Conservation (phyloP, 2,888 invertebrate species). For the Agriopis leucophaearia region DNA sequence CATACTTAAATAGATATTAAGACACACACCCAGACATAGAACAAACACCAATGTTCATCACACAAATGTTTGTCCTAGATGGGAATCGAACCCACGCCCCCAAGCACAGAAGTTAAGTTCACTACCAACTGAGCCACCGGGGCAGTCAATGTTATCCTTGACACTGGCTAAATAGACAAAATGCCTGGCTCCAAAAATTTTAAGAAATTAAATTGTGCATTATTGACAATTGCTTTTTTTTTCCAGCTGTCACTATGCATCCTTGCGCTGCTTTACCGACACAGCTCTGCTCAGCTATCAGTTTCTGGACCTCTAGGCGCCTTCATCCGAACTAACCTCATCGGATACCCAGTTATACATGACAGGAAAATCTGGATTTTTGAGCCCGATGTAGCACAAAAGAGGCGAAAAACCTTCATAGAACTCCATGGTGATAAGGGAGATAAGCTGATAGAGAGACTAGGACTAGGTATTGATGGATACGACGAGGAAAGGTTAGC, state of each 20-base stretch:
- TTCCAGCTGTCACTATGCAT: slow-evolving; percentile 66
- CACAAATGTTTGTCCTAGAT: too few relatives aligned
- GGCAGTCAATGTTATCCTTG: too few relatives aligned
- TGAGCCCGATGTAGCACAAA: slow-evolving; percentile 88
- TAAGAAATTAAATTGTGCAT: neutral
- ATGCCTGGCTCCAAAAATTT: neutral
- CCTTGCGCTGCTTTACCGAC: slow-evolving; percentile 58
- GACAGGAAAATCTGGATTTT: slow-evolving; percentile 87
- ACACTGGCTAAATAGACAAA: too few relatives aligned
- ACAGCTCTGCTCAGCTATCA: slow-evolving; percentile 48
- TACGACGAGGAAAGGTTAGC: slow-evolving; percentile 83
- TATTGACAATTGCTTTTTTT: slow-evolving; percentile 31
- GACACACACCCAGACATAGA: too few relatives aligned
- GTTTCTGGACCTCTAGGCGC: slow-evolving; percentile 64
- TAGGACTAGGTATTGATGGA: slow-evolving; percentile 89
- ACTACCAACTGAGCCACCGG: too few relatives aligned
- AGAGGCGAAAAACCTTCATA: slow-evolving; percentile 87
- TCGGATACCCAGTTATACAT: slow-evolving; percentile 88
- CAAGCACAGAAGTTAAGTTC: too few relatives aligned
- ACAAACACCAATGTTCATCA: too few relatives aligned
- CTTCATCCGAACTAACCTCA: slow-evolving; percentile 82
- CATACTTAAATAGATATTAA: too few relatives aligned
- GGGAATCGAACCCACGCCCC: too few relatives aligned
- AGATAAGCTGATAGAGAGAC: slow-evolving; percentile 87
- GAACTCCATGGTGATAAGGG: slow-evolving; percentile 88